Conservation (phyloP, 2,888 invertebrate species). For the Hirtodrosophila duncani region DNA sequence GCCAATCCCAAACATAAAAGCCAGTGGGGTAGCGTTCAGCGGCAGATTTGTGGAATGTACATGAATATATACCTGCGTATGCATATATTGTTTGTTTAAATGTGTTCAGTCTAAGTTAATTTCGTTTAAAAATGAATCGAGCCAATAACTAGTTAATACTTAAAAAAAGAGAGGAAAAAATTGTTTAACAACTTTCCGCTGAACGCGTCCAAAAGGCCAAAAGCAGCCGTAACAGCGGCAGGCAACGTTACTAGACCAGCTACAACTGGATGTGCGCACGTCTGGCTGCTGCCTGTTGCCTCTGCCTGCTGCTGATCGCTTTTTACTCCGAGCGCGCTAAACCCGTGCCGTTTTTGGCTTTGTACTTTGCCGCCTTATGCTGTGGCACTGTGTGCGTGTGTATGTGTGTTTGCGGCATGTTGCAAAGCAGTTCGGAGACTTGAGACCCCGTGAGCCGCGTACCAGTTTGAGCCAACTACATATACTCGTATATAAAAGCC, state of each 20-base stretch:
- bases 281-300: slow-evolving; percentile 35
- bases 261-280: slow-evolving; percentile 50
- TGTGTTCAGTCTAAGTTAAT: too few relatives aligned
- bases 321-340: slow-evolving; percentile 76
- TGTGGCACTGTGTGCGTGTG: slow-evolving; percentile 4
- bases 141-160: too few relatives aligned
- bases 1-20: slow-evolving; percentile 22
- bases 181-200: too few relatives aligned
- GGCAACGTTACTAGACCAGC: too few relatives aligned
- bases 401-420: slow-evolving; percentile 71
- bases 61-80: too few relatives aligned
- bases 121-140: too few relatives aligned
- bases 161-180: too few relatives aligned
- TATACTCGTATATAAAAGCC: too few relatives aligned
- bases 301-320: slow-evolving; percentile 59
- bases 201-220: too few relatives aligned
- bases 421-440: slow-evolving; percentile 66
- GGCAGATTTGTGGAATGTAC: too few relatives aligned
- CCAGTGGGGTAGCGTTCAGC: slow-evolving; percentile 46
- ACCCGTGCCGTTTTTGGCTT: slow-evolving; percentile 76
- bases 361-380: slow-evolving; percentile 71
- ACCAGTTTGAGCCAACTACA: slow-evolving; percentile 29
- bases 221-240: background rate
- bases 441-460: slow-evolving; percentile 9
- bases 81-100: too few relatives aligned